Conservation (phyloP, 2,888 invertebrate genomes). For the Dicycla oo region DNA sequence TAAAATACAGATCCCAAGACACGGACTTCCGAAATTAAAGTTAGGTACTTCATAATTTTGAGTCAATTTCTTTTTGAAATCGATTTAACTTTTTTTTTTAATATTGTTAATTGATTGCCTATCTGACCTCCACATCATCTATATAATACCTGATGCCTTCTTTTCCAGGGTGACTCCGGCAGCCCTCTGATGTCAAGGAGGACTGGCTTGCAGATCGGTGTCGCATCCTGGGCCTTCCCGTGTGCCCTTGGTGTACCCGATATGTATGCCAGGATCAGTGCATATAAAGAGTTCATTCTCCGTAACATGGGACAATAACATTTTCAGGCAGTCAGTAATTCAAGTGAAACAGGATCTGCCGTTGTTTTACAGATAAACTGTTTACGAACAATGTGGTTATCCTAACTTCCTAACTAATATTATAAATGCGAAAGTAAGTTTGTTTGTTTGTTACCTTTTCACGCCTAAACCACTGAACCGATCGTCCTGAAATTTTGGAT, state of each 20-base stretch:
- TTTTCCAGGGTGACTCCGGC: constrained; percentile 65
- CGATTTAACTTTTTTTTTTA: too few species aligned
- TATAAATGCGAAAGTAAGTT: too few species aligned
- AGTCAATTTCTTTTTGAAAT: too few species aligned
- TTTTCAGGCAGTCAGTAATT: background rate
- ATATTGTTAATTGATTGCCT: too few species aligned
- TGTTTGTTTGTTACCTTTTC: too few species aligned
- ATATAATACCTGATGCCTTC: background rate
- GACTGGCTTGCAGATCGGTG: constrained; percentile 39
- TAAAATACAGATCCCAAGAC: too few species aligned
- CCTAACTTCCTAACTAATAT: too few species aligned
- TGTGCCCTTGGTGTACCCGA: constrained; percentile 64
- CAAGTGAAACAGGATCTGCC: background rate
- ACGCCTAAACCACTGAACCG: too few species aligned
- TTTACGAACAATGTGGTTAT: background rate
- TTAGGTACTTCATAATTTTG: too few species aligned
- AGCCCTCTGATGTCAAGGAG: constrained; percentile 49
- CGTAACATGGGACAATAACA: background rate
- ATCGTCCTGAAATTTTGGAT: too few species aligned
- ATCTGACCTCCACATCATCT: background rate
- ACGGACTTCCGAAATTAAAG: too few species aligned
- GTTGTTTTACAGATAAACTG: background rate
- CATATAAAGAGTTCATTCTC: constrained; percentile 13
- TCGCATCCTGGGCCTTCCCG: constrained; percentile 62
- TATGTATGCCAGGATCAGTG: constrained; percentile 45